phyloP scores from a whole-genome alignment of 2,888 invertebrate species.

The Acanthacorydalis orientalis region DNA sequence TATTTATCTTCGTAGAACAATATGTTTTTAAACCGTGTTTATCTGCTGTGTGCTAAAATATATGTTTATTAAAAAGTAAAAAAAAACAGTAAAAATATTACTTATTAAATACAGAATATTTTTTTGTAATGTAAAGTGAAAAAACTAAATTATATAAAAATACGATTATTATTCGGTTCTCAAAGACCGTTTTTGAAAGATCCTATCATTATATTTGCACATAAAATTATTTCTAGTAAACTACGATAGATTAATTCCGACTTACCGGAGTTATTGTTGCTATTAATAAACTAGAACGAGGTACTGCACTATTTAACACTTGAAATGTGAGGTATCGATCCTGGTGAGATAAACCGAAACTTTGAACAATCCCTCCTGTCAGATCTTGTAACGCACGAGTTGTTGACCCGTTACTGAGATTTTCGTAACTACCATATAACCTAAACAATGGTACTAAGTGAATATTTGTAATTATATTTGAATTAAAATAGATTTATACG shows the following conservation, averaged over 20 bases:
- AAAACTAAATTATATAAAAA: too few relatives aligned
- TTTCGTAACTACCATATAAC: conserved; percentile 53
- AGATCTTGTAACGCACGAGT: conserved; percentile 56
- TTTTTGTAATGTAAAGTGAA: too few relatives aligned
- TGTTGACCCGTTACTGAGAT: conserved; percentile 40
- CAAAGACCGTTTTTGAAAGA: too few relatives aligned
- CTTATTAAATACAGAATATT: too few relatives aligned
- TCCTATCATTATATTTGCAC: not conserved
- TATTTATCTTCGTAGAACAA: too few relatives aligned
- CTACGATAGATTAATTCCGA: conserved; percentile 5
- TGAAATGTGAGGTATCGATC: conserved; percentile 48
- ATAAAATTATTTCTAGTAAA: too few relatives aligned
- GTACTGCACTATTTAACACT: conserved; percentile 47
- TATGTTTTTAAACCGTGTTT: too few relatives aligned
- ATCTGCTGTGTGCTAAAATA: too few relatives aligned
- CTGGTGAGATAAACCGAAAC: conserved; percentile 45
- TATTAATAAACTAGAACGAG: conserved; percentile 50
- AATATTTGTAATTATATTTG: not conserved
- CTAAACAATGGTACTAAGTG: conserved; percentile 18
- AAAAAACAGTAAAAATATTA: too few relatives aligned
- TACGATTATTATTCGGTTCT: too few relatives aligned
- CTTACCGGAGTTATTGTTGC: conserved; percentile 44
- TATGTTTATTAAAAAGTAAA: too few relatives aligned
- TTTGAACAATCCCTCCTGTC: conserved; percentile 60
- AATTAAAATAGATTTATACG: not conserved